Evolutionary conservation across 2,113 vertebrate genomes (phyloP), one percentile per base, ranked within the genome.

Genomic region (Oncorhynchus keta): DNA sequence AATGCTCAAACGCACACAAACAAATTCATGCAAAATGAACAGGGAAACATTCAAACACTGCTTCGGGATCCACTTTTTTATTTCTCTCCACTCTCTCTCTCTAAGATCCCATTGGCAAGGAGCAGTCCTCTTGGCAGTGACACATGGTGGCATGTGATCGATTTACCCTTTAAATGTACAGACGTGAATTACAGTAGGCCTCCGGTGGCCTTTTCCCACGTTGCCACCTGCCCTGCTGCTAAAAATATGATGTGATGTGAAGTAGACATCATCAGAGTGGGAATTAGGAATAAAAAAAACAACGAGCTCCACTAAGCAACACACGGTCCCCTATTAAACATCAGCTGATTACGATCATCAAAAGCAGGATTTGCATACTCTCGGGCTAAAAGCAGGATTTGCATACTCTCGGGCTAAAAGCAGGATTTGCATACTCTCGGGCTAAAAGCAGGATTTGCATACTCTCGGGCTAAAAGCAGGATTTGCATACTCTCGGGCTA

Each of bases 281-380:
- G 80, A 75, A 35, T 32, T 78, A 74, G 65, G 79, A 86, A 84
- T 84, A 82, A 83, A 87, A 79, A 79, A 79, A 72, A n/a, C 86
- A 86, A 88, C 84, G 86, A 78, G 76, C 76, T 67, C 69, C 79
- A 48, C 77, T 39, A 66, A 86, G 72, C 12, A 82, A 76, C 68
- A 77, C 80, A 49, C 26, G 0, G n/a, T 26, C 70, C 24, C 6
- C 62, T 77, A 72, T 84, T 77, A 64, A 81, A 79, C 79, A 84
- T 90, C 89, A 89, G 88, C 87, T 92, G 89, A 89, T 90, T 89
- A 92, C 88, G 84, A 85, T 90, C 89, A 91, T 91, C 83, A 90
- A 87, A 86, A 75, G 79, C 69, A n/a, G 78, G 74, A 92, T 92
- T 93, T 92, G 87, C 91, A 91, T 92, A 89, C 85, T 89, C 85